phyloP scores from a whole-genome alignment of 2,797 vertebrate species.

The Smutsia temminckii region DNA sequence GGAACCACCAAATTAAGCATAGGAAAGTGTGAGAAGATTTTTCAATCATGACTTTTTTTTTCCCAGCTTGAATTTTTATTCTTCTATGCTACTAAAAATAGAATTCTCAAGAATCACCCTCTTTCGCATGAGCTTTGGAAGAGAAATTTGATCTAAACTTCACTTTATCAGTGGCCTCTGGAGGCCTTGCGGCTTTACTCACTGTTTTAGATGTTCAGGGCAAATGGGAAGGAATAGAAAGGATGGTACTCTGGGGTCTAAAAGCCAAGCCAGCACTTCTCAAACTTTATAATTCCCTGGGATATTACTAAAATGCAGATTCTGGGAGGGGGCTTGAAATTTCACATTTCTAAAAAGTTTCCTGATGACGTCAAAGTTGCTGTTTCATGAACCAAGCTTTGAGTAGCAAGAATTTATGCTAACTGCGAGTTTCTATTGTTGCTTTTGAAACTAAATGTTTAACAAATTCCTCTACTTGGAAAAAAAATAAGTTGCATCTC shows the following conservation, averaged over 20 bases:
- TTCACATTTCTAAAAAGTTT: background rate
- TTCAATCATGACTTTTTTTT: conserved; percentile 14
- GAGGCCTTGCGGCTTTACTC: background rate
- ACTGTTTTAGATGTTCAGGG: background rate
- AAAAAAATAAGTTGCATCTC: background rate
- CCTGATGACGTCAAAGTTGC: background rate
- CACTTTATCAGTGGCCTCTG: background rate
- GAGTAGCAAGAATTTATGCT: background rate
- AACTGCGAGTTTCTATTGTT: background rate
- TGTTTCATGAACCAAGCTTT: background rate
- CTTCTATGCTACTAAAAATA: conserved; percentile 28
- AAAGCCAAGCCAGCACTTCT: background rate
- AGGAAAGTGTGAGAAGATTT: conserved; percentile 46
- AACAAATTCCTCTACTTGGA: background rate
- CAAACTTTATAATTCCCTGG: background rate
- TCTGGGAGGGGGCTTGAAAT: background rate
- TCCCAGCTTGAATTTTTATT: conserved; percentile 33
- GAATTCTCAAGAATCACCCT: conserved; percentile 14
- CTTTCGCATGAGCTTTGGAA: background rate
- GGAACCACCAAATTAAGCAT: conserved; percentile 63
- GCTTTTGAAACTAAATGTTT: conserved; percentile 24
- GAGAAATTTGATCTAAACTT: conserved; percentile 16
- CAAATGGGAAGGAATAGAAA: background rate
- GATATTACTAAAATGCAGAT: background rate
- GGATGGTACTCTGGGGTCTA: background rate